Percentiles rank a stretch among this genome's conserved stretches.
These are phyloP conservation scores for Eptesicus fuscus DNA, from an alignment of 2,113 vertebrate genomes.

Conservation along the genomic window DNA sequence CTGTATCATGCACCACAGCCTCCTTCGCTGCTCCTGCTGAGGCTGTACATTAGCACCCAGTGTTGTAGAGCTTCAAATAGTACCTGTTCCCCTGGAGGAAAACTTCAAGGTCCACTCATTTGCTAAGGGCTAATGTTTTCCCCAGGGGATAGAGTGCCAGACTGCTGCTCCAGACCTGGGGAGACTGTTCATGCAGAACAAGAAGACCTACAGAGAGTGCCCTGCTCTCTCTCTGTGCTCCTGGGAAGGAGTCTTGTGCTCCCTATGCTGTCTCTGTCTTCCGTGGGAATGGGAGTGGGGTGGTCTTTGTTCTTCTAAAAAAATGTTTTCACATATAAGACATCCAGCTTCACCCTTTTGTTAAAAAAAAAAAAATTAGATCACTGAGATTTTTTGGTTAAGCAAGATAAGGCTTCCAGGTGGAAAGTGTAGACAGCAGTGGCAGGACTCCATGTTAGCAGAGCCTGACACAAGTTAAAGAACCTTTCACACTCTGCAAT, in stretches of 20 bases:
- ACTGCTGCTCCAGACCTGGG: neutral
- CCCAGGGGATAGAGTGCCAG: neutral
- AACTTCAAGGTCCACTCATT: neutral
- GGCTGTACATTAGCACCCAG: neutral
- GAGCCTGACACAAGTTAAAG: neutral
- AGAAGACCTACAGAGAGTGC: neutral
- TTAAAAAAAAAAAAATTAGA: neutral
- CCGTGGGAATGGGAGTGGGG: neutral
- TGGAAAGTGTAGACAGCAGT: neutral
- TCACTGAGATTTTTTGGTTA: neutral
- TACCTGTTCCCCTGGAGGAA: neutral
- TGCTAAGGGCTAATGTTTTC: neutral
- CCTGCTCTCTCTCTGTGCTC: neutral
- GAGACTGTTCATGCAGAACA: neutral
- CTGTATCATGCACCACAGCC: accelerated
- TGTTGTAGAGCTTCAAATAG: slow-evolving; percentile 41
- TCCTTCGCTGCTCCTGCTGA: neutral
- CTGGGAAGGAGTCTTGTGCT: neutral
- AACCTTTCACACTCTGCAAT: neutral
- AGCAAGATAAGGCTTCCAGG: neutral
- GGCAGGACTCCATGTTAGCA: neutral
- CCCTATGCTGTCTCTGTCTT: neutral
- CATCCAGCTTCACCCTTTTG: neutral
- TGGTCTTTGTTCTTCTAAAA: neutral
- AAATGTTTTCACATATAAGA: neutral